These are phyloP conservation scores for Himalopsyche phryganea DNA, from an alignment of 1,140 invertebrate genomes.

Conservation along the genomic window DNA sequence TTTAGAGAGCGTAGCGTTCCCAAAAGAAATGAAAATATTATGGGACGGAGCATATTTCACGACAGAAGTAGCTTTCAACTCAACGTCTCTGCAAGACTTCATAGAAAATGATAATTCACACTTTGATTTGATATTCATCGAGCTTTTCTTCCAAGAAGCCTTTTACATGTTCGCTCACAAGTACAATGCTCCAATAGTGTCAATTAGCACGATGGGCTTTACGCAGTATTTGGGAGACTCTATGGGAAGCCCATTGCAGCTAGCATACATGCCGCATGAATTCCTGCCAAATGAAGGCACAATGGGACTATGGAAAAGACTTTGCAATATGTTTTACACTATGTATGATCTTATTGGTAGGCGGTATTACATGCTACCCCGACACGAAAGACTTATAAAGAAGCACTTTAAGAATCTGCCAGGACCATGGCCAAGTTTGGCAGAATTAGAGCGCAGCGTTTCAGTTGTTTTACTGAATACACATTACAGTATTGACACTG, in stretches of 20 bases:
- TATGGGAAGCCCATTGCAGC: constrained; percentile 44
- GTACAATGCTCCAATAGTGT: constrained; percentile 43
- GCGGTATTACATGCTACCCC: constrained; percentile 25
- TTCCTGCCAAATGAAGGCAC: constrained; percentile 15
- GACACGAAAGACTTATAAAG: constrained; percentile 36
- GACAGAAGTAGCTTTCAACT: constrained; percentile 31
- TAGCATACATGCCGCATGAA: constrained; percentile 31
- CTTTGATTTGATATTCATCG: constrained; percentile 43
- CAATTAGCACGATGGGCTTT: constrained; percentile 42
- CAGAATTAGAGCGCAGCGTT: constrained; percentile 52
- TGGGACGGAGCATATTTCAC: constrained; percentile 28
- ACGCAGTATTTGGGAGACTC: constrained; percentile 43
- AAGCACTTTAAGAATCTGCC: constrained; percentile 37
- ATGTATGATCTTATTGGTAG: constrained; percentile 28
- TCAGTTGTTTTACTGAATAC: constrained; percentile 56
- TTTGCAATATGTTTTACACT: constrained; percentile 23
- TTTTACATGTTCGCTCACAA: constrained; percentile 47
- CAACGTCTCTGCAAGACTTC: constrained; percentile 34
- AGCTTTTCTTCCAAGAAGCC: constrained; percentile 46
- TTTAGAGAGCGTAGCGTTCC: constrained; percentile 26
- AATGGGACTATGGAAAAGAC: constrained; percentile 25
- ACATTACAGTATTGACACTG: constrained; percentile 48
- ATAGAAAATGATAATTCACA: constrained; percentile 39
- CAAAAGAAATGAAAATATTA: constrained; percentile 23
- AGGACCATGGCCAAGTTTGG: constrained; percentile 39